Evolutionary conservation across 2,888 invertebrate species (phyloP).

Genomic region (Frankliniella fusca): DNA sequence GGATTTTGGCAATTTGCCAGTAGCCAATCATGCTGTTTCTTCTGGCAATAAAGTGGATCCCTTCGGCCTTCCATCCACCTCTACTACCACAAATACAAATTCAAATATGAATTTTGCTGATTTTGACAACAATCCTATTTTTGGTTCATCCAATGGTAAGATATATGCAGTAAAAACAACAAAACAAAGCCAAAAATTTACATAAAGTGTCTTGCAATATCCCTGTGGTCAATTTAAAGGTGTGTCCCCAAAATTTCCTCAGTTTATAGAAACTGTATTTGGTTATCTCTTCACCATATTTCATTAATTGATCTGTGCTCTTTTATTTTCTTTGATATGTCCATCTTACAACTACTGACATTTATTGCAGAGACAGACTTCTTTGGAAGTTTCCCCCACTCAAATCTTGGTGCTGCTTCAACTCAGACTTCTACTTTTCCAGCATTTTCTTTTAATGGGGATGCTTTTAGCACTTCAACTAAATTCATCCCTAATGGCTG

Average conservation of each 20-base stretch:
- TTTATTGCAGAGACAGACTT: slow-evolving; percentile 26
- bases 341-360: background rate
- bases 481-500: slow-evolving; percentile 44
- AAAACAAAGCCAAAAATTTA: too few relatives aligned
- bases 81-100: slow-evolving; percentile 29
- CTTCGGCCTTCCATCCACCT: background rate
- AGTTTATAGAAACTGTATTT: too few relatives aligned
- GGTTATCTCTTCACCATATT: too few relatives aligned
- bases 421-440: background rate
- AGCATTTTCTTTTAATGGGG: slow-evolving; percentile 14
- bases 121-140: slow-evolving; percentile 68
- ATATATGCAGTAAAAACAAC: background rate
- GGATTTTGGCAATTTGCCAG: slow-evolving; percentile 33
- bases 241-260: too few relatives aligned
- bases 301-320: too few relatives aligned
- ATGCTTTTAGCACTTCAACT: slow-evolving; percentile 26
- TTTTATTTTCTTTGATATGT: too few relatives aligned
- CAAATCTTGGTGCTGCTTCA: background rate
- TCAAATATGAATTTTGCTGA: slow-evolving; percentile 55
- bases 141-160: slow-evolving; percentile 49
- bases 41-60: slow-evolving; percentile 27
- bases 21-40: slow-evolving; percentile 28
- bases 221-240: too few relatives aligned
- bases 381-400: background rate
- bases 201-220: too few relatives aligned